These are phyloP conservation scores for Vulpes lagopus DNA, from an alignment of 2,113 vertebrate species.

Conservation along the genomic window DNA sequence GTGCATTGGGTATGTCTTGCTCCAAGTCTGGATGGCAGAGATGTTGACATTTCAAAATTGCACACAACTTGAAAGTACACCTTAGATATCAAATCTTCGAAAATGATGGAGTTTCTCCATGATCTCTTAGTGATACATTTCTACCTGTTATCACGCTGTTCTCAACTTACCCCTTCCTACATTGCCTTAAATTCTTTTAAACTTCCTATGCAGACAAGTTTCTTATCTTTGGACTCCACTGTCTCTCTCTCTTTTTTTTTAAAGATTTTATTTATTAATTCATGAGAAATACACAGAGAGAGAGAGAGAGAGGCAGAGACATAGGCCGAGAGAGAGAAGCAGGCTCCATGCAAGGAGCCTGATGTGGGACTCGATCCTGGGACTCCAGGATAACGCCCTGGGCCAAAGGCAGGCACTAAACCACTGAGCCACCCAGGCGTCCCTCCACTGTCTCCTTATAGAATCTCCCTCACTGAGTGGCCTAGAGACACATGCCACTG, in stretches of 20 bases:
- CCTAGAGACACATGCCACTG: neutral
- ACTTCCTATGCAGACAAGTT: neutral
- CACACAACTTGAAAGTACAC: neutral
- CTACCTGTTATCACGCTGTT: neutral
- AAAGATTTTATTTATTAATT: no score
- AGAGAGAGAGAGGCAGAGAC: no score
- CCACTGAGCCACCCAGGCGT: no score
- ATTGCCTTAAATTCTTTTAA: neutral
- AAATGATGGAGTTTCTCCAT: neutral
- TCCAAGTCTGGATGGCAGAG: neutral
- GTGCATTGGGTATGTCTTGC: neutral
- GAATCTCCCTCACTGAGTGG: neutral
- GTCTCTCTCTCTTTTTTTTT: neutral
- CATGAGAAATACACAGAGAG: no score
- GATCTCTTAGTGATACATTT: fast-evolving
- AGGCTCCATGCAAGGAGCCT: no score
- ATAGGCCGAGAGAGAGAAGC: no score
- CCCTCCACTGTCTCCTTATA: neutral
- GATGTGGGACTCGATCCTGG: no score
- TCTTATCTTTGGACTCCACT: neutral
- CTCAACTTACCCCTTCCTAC: neutral
- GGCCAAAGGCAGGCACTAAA: no score
- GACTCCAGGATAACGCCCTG: no score
- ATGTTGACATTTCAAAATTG: neutral
- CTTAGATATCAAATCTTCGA: neutral